Conservation (phyloP, 1,140 invertebrate genomes). For the Musca domestica region DNA sequence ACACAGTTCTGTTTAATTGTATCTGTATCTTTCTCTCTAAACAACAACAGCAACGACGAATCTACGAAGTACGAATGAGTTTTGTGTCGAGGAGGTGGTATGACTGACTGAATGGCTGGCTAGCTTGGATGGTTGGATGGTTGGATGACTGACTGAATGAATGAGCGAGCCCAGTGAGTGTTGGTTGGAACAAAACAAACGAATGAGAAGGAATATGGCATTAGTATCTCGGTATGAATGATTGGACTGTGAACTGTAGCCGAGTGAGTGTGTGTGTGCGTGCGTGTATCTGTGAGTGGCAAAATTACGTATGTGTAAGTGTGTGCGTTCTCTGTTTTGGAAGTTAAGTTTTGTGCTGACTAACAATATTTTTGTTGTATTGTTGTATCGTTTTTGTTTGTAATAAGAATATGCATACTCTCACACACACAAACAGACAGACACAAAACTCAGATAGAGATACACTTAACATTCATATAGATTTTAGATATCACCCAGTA, state of each 20-base stretch:
- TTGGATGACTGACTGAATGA: too few species aligned
- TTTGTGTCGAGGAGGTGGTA: neutral
- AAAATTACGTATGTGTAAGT: too few species aligned
- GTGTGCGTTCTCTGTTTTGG: neutral
- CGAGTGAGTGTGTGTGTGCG: too few species aligned
- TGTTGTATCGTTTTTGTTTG: neutral
- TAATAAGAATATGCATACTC: neutral
- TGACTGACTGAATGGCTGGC: too few species aligned
- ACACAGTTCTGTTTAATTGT: constrained; percentile 53
- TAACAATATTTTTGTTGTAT: constrained; percentile 15
- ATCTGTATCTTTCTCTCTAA: constrained; percentile 45
- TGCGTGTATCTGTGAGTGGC: too few species aligned
- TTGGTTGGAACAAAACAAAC: too few species aligned
- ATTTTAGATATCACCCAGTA: constrained; percentile 14
- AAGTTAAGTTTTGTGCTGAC: constrained; percentile 15
- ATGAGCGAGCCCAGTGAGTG: too few species aligned
- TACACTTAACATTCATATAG: constrained; percentile 22
- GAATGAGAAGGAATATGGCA: too few species aligned
- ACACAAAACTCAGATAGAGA: neutral
- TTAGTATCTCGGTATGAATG: too few species aligned
- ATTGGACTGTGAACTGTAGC: too few species aligned
- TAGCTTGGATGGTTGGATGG: too few species aligned
- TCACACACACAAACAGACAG: neutral
- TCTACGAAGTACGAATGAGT: neutral
- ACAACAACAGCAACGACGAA: constrained; percentile 6